Evolutionary conservation across 1,140 invertebrate genomes (phyloP).

Genomic region (Saccostrea glomerata): DNA sequence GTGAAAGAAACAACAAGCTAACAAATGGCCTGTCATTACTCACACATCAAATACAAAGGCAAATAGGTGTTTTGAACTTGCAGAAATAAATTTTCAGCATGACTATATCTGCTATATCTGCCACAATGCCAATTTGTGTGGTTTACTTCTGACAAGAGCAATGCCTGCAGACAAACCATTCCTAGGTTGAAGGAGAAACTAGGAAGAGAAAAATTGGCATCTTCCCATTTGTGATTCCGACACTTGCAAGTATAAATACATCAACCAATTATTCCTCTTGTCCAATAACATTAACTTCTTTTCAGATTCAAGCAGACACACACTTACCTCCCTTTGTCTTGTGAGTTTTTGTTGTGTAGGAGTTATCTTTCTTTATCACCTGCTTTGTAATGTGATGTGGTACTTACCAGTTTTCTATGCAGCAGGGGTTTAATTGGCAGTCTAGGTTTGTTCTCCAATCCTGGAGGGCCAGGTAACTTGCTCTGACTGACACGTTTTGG

Average conservation of each 20-base stretch:
- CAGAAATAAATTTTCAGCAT: constrained; percentile 29
- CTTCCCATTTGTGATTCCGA: not conserved
- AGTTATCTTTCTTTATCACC: not conserved
- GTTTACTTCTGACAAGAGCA: not conserved
- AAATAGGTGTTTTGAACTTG: constrained; percentile 31
- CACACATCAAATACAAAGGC: constrained; percentile 16
- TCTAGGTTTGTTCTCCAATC: constrained; percentile 1
- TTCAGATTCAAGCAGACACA: not conserved
- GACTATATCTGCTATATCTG: constrained; percentile 24
- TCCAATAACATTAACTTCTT: too few species aligned
- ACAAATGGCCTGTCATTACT: constrained; percentile 26
- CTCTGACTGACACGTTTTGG: constrained; percentile 26
- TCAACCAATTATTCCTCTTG: too few species aligned
- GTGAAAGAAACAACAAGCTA: constrained; percentile 4
- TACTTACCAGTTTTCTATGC: constrained; percentile 24
- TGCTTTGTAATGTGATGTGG: not conserved
- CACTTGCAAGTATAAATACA: not conserved
- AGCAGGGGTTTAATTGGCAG: constrained; percentile 18
- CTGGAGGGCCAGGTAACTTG: not conserved
- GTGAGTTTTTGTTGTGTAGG: not conserved
- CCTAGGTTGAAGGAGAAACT: not conserved
- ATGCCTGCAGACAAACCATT: constrained; percentile 2
- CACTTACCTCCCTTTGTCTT: constrained; percentile 8
- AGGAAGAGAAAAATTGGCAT: not conserved
- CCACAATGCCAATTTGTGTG: constrained; percentile 27